Base-by-base conservation (phyloP, 2,888 invertebrate genomes). In the Drosophila rubida region DNA sequence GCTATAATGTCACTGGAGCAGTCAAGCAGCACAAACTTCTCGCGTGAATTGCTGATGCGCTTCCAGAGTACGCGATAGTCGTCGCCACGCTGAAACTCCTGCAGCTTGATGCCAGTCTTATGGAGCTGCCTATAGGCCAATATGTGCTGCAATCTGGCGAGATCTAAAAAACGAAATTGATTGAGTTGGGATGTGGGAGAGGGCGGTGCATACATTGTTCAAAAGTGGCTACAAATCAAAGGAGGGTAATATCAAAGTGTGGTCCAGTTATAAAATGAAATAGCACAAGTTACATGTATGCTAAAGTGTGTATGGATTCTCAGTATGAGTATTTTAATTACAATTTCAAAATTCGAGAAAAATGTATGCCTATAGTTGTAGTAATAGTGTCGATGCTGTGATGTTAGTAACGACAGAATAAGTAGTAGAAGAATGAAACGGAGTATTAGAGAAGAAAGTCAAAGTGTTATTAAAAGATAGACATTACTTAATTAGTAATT, bases 71-170 rank as follows among this genome's bases (percentile, higher is more conserved):
- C 60, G 4, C 91, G 83, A 75, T 89, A 91, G 48, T 91, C 91
- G 42, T 88, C 88, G 16, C 88, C 90, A 2, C 89, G 84, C 45
- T 93, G 93, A 64, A 97, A 93, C 88, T 94, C 95, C 62, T 94
- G 93, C 27, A 96, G 94, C 19, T 94, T 94, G n/a, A 96, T 93
- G 69, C 94, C 94, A 81, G 94, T 93, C 39, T 94, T 94, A 30
- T 94, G 93, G 0, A 95, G 93, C 88, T 94, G 92, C 91, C 95
- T 95, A 89, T 90, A 94, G 88, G 96, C 95, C 11, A 98, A 92
- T 65, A 96, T 93, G 86, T 96, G 96, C 89, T 97, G 96, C 30
- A 97, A 92, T 73, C 96, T 93, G 64, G 95, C 93, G 67, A 97
- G 70, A 49, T 85, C 91, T 91, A 37, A 30, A 19, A 0, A 22